A percentile compares a stretch with the other conserved stretches of the same genome.
Evolutionary conservation across 2,113 vertebrate species (phyloP).

Genomic region (Rhabdornis inornatus): DNA sequence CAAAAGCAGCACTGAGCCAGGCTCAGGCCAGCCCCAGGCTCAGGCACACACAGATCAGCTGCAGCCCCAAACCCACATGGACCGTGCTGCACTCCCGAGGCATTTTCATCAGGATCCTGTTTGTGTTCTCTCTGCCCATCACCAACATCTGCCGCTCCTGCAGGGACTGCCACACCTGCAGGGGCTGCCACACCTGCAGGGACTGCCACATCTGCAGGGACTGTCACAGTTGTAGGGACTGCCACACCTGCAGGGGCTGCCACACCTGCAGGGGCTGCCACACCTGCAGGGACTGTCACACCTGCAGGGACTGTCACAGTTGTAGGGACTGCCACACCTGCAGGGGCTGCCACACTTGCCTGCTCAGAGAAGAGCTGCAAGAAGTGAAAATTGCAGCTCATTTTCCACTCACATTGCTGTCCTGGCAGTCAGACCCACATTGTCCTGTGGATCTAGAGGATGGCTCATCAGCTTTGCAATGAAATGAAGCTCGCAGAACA

Average conservation of each 20-base stretch:
- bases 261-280: not conserved
- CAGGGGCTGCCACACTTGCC: no score
- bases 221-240: not conserved
- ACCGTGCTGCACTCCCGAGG: not conserved
- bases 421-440: accelerated
- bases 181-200: no score
- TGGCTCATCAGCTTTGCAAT: not conserved
- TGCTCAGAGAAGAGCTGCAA: not conserved
- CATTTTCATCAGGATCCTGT: not conserved
- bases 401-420: accelerated
- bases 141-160: not conserved
- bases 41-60: not conserved
- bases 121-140: not conserved
- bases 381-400: not conserved
- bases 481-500: not conserved
- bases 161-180: not conserved
- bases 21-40: not conserved
- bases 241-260: no score
- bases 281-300: not conserved
- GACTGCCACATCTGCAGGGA: no score
- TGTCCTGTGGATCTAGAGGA: not conserved
- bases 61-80: not conserved
- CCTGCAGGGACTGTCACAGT: not conserved
- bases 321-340: no score
- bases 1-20: no score